Percentiles rank a stretch among this genome's conserved stretches.
Conservation (phyloP, 2,113 vertebrate species). For the Paradoxurus hermaphroditus region DNA sequence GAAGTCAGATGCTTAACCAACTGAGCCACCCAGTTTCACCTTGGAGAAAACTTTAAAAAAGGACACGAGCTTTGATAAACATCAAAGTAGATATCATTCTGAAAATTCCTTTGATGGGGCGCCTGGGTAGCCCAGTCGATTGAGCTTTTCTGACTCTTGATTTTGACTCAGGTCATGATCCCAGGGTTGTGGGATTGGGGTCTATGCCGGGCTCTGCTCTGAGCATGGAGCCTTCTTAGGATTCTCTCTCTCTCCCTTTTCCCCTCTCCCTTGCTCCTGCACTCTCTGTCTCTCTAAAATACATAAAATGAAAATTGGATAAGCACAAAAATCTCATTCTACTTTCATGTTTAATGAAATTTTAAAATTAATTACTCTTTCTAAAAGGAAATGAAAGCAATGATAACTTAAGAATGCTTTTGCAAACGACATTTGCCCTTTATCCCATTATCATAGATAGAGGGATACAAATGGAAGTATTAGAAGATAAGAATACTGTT, state of each 20-base stretch:
- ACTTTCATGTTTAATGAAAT: conserved; percentile 9
- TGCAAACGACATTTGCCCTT: not conserved
- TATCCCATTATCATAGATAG: not conserved
- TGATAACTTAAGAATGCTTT: conserved; percentile 10
- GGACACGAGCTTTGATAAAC: not conserved
- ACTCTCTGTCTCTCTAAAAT: too few relatives aligned
- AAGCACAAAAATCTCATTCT: conserved; percentile 24
- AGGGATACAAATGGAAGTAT: not conserved
- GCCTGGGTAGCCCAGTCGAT: too few relatives aligned
- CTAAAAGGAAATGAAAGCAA: conserved; percentile 22
- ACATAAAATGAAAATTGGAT: not conserved
- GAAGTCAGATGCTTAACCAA: too few relatives aligned
- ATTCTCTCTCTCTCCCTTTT: too few relatives aligned
- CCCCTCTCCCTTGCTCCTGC: too few relatives aligned
- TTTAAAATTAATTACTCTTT: not conserved
- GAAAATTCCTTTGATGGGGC: not conserved
- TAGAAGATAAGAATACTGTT: not conserved
- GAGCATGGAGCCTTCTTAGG: too few relatives aligned
- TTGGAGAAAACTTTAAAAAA: conserved; percentile 17
- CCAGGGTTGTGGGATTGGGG: too few relatives aligned
- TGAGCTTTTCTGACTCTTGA: too few relatives aligned
- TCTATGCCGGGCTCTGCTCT: too few relatives aligned
- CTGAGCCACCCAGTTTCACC: too few relatives aligned
- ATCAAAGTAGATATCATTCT: not conserved
- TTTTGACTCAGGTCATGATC: too few relatives aligned